Conservation (phyloP, 2,113 vertebrate genomes). For the Taxidea taxus region DNA sequence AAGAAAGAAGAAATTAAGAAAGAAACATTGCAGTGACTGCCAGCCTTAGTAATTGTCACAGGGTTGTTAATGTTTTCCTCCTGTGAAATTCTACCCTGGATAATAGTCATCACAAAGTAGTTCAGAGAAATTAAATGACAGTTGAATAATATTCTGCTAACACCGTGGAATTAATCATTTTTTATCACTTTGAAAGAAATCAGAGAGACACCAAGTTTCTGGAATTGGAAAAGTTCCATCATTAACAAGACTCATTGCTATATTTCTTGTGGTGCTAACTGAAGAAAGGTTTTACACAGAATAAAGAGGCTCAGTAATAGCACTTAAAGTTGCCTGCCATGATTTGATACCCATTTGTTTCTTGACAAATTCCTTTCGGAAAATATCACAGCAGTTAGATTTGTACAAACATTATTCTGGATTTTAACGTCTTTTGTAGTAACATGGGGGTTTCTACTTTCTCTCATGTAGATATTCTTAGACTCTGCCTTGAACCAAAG, state of each 20-base stretch:
- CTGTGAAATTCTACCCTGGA: slow-evolving; percentile 55
- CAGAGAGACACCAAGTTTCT: slow-evolving; percentile 15
- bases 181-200: slow-evolving; percentile 60
- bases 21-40: not conserved
- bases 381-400: not conserved
- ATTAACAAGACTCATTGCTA: not conserved
- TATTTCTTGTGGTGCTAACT: not conserved
- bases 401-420: not conserved
- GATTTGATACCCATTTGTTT: not conserved
- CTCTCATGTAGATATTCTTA: not conserved
- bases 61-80: slow-evolving; percentile 21
- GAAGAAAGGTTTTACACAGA: slow-evolving; percentile 25
- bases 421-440: not conserved
- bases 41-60: slow-evolving; percentile 30
- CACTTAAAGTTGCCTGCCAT: not conserved
- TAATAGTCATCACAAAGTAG: slow-evolving; percentile 68
- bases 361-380: slow-evolving; percentile 34
- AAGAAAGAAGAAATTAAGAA: slow-evolving; percentile 25
- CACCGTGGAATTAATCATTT: slow-evolving; percentile 29
- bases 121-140: slow-evolving; percentile 80
- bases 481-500: not conserved
- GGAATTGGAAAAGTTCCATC: not conserved
- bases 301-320: slow-evolving; percentile 44
- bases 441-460: not conserved
- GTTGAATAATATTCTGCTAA: slow-evolving; percentile 69